Base-by-base conservation (phyloP, 2,888 invertebrate genomes). In the Lucinisca nassula region DNA sequence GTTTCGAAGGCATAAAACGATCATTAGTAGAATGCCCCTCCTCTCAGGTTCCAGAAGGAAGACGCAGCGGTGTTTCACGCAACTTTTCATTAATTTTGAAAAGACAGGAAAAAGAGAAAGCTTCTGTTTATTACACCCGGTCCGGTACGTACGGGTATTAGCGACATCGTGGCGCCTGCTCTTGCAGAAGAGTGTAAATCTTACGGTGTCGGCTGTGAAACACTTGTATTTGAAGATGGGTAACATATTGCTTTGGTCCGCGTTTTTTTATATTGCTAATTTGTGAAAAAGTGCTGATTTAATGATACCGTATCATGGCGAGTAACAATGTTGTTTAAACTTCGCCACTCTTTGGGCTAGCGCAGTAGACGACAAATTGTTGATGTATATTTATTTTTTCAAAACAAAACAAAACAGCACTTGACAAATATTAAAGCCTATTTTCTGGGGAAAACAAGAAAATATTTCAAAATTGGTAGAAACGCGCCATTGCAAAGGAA, bases 11-110 rank as follows among this genome's bases (percentile, higher is more conserved):
- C 58, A 58, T 58, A 58, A 58, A 58, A 58, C 58, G 58, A 87
- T 88, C 88, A 90, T 90, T 90, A 90, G 90, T 82, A 76, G 74
- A 40, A 78, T 84, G 80, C 79, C 82, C 86, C 84, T 73, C 84
- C 90, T 80, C 79, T 76, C 27, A 38, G 77, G 40, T 58, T 79
- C 75, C 78, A 77, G 82, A 83, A 90, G 88, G 88, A 86, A 90
- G 86, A 86, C 82, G 30, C 86, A 77, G 86, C 84, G 88, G 90
- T 88, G 84, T 79, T 88, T 90, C 86, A 88, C 90, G 84, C 82
- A 74, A 86, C 79, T 35, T 78, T 90, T 88, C 88, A 88, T 88
- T 88, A 90, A 73, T 70, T 58, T 45, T 79, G 82, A 86, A 82
- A 79, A 38, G 79, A 74, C 79, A 81, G 82, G 82, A 84, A 79